phyloP scores from a whole-genome alignment of 2,113 vertebrate genomes.

The Lanius ludovicianus region DNA sequence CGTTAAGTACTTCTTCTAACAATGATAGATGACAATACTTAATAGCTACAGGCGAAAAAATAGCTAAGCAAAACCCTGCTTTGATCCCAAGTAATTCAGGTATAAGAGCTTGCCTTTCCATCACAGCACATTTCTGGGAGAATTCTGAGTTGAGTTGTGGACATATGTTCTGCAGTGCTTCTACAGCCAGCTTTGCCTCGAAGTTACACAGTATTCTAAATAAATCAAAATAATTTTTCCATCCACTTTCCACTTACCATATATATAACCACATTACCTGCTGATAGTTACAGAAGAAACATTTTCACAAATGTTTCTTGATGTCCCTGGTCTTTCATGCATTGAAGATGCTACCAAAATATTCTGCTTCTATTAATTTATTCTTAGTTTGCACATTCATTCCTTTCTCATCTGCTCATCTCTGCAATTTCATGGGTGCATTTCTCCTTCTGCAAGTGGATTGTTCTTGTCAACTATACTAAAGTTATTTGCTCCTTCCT shows the following conservation, averaged over 20 bases:
- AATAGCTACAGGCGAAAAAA: background rate
- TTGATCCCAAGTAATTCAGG: background rate
- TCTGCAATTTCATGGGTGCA: background rate
- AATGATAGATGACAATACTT: slow-evolving; percentile 1
- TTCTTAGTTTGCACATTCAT: background rate
- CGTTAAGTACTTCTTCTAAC: background rate
- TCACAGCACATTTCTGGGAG: background rate
- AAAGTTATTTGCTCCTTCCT: background rate
- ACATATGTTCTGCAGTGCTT: background rate
- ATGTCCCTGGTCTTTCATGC: background rate
- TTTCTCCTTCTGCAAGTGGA: background rate
- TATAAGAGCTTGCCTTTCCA: background rate
- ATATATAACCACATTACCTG: background rate
- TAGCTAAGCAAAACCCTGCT: background rate
- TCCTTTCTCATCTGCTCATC: background rate
- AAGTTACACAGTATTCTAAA: background rate
- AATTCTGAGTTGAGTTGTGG: background rate
- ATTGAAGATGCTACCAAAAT: background rate
- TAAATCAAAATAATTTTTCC: background rate
- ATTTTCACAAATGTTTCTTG: background rate
- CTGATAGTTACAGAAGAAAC: background rate
- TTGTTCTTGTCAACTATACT: background rate
- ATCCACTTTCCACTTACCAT: background rate
- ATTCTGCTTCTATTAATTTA: background rate
- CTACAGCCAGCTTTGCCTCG: background rate